Conservation (phyloP, 1,140 invertebrate genomes). For the Conus ventricosus region DNA sequence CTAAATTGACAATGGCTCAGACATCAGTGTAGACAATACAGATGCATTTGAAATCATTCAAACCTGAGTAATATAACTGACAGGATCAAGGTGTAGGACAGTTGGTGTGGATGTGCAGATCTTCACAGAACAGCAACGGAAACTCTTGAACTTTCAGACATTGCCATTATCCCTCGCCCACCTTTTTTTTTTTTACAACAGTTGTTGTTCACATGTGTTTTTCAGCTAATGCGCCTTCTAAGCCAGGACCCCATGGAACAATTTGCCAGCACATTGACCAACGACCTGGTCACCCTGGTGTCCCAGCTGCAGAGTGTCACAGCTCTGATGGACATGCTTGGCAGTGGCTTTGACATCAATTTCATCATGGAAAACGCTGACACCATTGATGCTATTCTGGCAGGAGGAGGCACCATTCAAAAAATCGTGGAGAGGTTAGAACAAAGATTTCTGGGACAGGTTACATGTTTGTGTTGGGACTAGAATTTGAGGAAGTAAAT, state of each 20-base stretch:
- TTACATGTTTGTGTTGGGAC: no score
- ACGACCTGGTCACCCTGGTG: slow-evolving; percentile 27
- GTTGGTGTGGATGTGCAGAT: no score
- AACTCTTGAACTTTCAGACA: no score
- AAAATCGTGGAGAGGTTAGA: slow-evolving; percentile 22
- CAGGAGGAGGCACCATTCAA: slow-evolving; percentile 2
- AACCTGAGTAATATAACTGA: no score
- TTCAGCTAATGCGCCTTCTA: not conserved
- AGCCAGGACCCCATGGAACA: not conserved
- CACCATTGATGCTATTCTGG: slow-evolving; percentile 32
- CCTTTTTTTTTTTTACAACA: no score
- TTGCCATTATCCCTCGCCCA: no score
- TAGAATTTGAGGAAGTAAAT: no score
- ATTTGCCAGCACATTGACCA: slow-evolving; percentile 30
- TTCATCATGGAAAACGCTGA: slow-evolving; percentile 30
- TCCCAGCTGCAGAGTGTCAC: slow-evolving; percentile 29
- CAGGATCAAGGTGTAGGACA: no score
- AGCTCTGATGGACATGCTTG: slow-evolving; percentile 7
- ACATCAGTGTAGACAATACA: no score
- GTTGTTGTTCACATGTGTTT: not conserved
- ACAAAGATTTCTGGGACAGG: not conserved
- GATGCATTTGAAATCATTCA: no score
- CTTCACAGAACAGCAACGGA: no score
- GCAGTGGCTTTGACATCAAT: slow-evolving; percentile 29
- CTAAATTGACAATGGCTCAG: no score